These are phyloP conservation scores for Criorhina ranunculi DNA, from an alignment of 2,888 invertebrate species.

Conservation along the genomic window DNA sequence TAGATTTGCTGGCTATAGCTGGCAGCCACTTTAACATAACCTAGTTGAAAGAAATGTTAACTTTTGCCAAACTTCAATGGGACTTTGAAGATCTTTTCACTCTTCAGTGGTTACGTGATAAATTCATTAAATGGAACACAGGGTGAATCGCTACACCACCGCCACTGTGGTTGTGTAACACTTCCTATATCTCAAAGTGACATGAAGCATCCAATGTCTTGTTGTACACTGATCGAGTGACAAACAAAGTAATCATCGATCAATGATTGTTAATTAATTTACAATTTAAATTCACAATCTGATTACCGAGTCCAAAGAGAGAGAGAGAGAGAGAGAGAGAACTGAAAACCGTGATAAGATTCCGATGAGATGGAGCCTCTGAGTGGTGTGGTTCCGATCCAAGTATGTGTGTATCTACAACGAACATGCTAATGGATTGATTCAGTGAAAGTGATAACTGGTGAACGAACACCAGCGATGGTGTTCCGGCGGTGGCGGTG, in stretches of 20 bases:
- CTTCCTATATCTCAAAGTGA: constrained; percentile 4
- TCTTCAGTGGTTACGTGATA: constrained; percentile 28
- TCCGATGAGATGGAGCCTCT: no score
- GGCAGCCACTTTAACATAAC: no score
- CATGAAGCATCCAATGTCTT: constrained; percentile 37
- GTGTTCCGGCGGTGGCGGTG: constrained; percentile 51
- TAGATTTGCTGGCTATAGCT: no score
- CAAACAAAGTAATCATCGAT: constrained; percentile 42
- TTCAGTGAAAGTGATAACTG: constrained; percentile 70
- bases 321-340: no score
- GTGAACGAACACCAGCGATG: background rate
- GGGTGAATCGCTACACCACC: background rate
- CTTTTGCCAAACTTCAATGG: constrained; percentile 19
- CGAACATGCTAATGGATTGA: constrained; percentile 63
- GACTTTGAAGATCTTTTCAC: background rate
- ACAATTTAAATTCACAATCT: constrained; percentile 39
- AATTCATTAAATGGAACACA: constrained; percentile 24
- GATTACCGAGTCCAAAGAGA: background rate
- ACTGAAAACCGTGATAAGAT: no score
- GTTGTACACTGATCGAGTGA: constrained; percentile 24
- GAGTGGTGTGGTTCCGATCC: no score
- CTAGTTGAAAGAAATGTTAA: no score
- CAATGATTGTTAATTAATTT: constrained; percentile 50
- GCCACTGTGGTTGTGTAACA: constrained; percentile 13
- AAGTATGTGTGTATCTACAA: no score